Conservation (phyloP, 2,888 invertebrate genomes). For the Brenthis daphne region DNA sequence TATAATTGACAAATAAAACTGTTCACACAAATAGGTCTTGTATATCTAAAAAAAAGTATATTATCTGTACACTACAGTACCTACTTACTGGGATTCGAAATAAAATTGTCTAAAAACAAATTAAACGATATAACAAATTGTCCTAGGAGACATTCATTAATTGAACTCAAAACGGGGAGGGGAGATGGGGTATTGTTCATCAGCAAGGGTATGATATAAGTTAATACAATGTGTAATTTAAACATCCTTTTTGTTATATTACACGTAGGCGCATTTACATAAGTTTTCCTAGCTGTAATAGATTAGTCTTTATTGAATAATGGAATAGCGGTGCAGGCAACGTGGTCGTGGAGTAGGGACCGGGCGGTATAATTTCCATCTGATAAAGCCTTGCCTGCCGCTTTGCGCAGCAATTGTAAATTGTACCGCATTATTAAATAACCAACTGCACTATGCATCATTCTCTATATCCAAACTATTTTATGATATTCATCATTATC, state of each 20-base stretch:
- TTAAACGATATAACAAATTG: too few relatives aligned
- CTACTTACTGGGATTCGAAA: too few relatives aligned
- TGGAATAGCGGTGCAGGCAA: background rate
- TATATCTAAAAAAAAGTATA: too few relatives aligned
- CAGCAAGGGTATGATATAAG: too few relatives aligned
- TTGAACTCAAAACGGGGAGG: too few relatives aligned
- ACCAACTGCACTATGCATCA: slow-evolving; percentile 22
- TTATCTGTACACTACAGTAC: too few relatives aligned
- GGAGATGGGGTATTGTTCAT: too few relatives aligned
- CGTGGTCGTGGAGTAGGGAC: slow-evolving; percentile 10
- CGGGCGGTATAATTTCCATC: slow-evolving; percentile 19
- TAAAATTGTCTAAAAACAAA: too few relatives aligned
- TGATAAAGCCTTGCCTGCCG: slow-evolving; percentile 22
- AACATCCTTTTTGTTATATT: background rate
- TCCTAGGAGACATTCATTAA: too few relatives aligned
- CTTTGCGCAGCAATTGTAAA: slow-evolving; percentile 22
- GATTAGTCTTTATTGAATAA: background rate
- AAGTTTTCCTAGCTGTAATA: background rate
- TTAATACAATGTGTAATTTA: too few relatives aligned
- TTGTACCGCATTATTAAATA: slow-evolving; percentile 29
- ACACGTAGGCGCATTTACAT: background rate
- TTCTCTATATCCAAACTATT: slow-evolving; percentile 6
- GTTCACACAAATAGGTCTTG: too few relatives aligned
- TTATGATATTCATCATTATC: background rate
- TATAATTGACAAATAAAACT: too few relatives aligned